A percentile compares a stretch with the other conserved stretches of the same genome.
Conservation (phyloP, 2,888 invertebrate species). For the Argyresthia goedartella region DNA sequence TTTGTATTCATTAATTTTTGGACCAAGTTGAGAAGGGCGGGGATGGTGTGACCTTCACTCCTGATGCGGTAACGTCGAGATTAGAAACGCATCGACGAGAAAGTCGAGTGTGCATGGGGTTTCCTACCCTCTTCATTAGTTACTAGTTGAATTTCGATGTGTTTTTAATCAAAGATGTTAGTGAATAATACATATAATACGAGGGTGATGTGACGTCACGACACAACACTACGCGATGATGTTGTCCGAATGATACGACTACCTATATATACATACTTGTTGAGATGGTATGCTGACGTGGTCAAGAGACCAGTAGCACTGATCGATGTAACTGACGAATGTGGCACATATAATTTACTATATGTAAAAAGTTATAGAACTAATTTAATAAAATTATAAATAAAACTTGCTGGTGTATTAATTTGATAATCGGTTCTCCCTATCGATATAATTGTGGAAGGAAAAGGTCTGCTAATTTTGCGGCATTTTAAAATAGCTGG, state of each 20-base stretch:
- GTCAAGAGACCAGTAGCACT: conserved; percentile 54
- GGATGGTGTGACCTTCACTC: conserved; percentile 12
- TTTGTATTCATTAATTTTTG: conserved; percentile 59
- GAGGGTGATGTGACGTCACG: conserved; percentile 6
- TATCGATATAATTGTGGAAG: no score
- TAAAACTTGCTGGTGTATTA: conserved; percentile 37
- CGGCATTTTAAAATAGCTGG: no score
- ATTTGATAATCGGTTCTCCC: conserved; percentile 16
- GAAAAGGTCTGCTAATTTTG: no score
- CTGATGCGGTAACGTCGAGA: not conserved
- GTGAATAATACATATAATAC: conserved; percentile 7
- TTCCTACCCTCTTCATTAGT: no score
- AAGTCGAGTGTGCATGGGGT: not conserved
- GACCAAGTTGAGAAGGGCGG: conserved; percentile 33
- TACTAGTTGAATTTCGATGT: not conserved
- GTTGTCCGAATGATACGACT: conserved; percentile 56
- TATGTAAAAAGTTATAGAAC: conserved; percentile 70
- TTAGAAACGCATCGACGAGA: not conserved
- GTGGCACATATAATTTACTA: conserved; percentile 65
- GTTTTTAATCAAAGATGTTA: not conserved
- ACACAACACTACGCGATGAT: conserved; percentile 17
- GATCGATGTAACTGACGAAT: conserved; percentile 60
- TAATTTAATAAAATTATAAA: conserved; percentile 71
- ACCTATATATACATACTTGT: conserved; percentile 47
- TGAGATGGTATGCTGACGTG: conserved; percentile 34